phyloP scores from a whole-genome alignment of 2,888 invertebrate genomes.

The Brassicogethes aeneus region DNA sequence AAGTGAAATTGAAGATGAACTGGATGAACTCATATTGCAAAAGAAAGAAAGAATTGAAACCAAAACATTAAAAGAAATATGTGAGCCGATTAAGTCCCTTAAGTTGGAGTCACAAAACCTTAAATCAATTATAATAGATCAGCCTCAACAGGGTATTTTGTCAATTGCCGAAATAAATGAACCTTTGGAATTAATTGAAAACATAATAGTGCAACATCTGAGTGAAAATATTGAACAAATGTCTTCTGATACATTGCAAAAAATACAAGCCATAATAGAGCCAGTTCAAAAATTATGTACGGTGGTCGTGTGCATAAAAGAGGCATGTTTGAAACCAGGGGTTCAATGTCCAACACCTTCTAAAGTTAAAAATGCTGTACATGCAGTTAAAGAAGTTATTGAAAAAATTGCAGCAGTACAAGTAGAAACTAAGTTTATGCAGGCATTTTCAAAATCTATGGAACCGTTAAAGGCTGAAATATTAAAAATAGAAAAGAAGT shows the following conservation, averaged over 20 bases:
- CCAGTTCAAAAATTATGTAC: neutral
- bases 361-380: slow-evolving; percentile 1
- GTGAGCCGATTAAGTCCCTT: neutral
- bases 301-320: neutral
- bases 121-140: neutral
- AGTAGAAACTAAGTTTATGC: too few relatives aligned
- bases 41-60: slow-evolving; percentile 3
- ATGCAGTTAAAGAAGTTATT: neutral
- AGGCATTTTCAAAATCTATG: too few relatives aligned
- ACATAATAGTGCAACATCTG: too few relatives aligned
- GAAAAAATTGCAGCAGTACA: neutral
- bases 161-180: slow-evolving; percentile 1
- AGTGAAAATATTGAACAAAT: too few relatives aligned
- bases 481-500: too few relatives aligned
- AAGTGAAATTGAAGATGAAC: slow-evolving; percentile 15
- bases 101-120: neutral
- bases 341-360: too few relatives aligned
- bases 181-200: neutral
- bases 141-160: slow-evolving; percentile 3
- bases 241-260: too few relatives aligned
- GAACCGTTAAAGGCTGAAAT: too few relatives aligned
- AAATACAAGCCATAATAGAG: slow-evolving; percentile 2
- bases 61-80: neutral
- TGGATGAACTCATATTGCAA: too few relatives aligned
- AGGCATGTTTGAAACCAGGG: neutral